Percentiles rank a stretch among this genome's conserved stretches.
Conservation (phyloP, 1,140 invertebrate genomes). For the Bombus polaris region DNA sequence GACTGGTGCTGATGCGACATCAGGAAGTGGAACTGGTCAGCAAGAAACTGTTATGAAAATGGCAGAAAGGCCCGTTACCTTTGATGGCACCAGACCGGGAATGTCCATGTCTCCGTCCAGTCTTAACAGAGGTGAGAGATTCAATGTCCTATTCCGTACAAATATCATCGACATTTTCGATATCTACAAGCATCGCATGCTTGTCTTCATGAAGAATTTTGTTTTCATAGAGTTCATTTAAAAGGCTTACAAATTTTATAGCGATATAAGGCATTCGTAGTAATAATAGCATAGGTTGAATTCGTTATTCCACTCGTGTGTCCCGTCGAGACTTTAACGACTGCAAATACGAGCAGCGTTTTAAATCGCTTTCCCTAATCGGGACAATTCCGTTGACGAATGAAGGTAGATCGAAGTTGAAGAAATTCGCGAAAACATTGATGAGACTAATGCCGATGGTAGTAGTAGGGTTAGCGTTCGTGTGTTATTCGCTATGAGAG, state of each 20-base stretch:
- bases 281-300: too few species aligned
- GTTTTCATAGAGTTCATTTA: not conserved
- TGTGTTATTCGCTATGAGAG: slow-evolving; percentile 73
- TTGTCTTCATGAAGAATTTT: not conserved
- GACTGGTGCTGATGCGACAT: slow-evolving; percentile 76
- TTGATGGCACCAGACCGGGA: slow-evolving; percentile 78
- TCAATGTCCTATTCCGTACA: slow-evolving; percentile 22
- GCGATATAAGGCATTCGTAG: not conserved
- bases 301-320: not conserved
- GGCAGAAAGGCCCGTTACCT: slow-evolving; percentile 74
- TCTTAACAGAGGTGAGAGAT: slow-evolving; percentile 87
- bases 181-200: not conserved
- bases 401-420: not conserved
- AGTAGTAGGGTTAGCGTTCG: slow-evolving; percentile 69
- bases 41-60: slow-evolving; percentile 80
- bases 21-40: slow-evolving; percentile 75
- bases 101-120: slow-evolving; percentile 88
- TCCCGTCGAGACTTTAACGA: slow-evolving; percentile 40
- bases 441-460: slow-evolving; percentile 50
- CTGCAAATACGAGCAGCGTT: slow-evolving; percentile 11
- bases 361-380: not conserved
- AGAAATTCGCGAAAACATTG: slow-evolving; percentile 68
- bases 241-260: not conserved
- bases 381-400: slow-evolving; percentile 9
- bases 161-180: not conserved